A percentile compares a stretch with the other conserved stretches of the same genome.
Conservation (phyloP, 2,888 invertebrate species). For the Homarus gammarus region DNA sequence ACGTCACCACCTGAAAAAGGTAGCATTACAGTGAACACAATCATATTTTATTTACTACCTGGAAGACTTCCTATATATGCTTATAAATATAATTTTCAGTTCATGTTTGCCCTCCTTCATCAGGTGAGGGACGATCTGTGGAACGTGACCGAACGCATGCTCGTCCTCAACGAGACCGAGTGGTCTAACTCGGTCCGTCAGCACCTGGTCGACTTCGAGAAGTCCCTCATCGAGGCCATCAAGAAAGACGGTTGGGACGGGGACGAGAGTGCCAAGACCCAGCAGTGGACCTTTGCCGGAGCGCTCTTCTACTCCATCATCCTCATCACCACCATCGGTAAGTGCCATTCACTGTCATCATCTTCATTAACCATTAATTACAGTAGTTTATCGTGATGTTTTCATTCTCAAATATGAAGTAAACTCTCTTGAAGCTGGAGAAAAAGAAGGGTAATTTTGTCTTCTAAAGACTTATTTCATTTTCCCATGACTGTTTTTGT, state of each 20-base stretch:
- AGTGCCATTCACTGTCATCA: slow-evolving; percentile 79
- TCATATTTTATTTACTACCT: too few relatives aligned
- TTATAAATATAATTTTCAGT: too few relatives aligned
- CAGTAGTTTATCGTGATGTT: too few relatives aligned
- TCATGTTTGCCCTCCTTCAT: not conserved
- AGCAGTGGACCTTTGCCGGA: slow-evolving; percentile 92
- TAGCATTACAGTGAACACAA: too few relatives aligned
- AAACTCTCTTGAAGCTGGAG: too few relatives aligned
- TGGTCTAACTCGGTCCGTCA: slow-evolving; percentile 88
- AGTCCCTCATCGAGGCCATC: slow-evolving; percentile 88
- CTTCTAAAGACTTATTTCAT: too few relatives aligned
- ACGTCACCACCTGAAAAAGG: too few relatives aligned
- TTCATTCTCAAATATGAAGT: not conserved
- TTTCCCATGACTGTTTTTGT: too few relatives aligned
- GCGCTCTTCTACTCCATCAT: slow-evolving; percentile 96
- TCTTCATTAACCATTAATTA: not conserved
- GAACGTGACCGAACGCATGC: slow-evolving; percentile 84
- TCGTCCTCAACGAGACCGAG: slow-evolving; percentile 86
- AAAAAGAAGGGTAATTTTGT: too few relatives aligned
- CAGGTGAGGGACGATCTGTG: slow-evolving; percentile 88
- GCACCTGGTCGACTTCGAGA: slow-evolving; percentile 84
- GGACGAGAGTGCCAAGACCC: slow-evolving; percentile 81
- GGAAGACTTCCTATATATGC: too few relatives aligned
- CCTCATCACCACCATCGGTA: slow-evolving; percentile 97
- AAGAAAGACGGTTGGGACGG: slow-evolving; percentile 95